Conservation (phyloP, 2,797 vertebrate genomes). For the Telmatherina bonti region DNA sequence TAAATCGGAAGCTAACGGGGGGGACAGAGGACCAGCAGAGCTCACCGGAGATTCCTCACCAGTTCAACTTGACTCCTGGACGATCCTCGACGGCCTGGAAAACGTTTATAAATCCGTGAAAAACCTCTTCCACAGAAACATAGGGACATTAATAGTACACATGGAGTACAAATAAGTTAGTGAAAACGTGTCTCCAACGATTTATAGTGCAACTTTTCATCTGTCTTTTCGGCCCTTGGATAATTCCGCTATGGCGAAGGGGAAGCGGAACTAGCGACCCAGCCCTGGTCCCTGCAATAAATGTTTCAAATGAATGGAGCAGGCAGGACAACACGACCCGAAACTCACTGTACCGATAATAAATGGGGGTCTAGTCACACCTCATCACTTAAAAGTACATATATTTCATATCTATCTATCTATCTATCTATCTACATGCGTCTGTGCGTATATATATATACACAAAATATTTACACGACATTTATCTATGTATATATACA, state of each 20-base stretch:
- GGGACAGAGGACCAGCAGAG: slow-evolving; percentile 41
- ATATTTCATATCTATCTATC: too few species aligned
- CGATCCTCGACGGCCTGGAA: slow-evolving; percentile 39
- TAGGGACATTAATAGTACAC: not conserved
- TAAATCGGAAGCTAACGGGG: slow-evolving; percentile 49
- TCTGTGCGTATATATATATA: too few species aligned
- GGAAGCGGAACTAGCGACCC: slow-evolving; percentile 84
- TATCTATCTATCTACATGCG: too few species aligned
- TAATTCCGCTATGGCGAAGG: slow-evolving; percentile 78
- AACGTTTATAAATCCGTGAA: slow-evolving; percentile 38
- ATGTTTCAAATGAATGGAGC: slow-evolving; percentile 47
- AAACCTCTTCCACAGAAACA: slow-evolving; percentile 32
- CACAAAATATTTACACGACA: too few species aligned
- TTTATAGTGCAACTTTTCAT: slow-evolving; percentile 74
- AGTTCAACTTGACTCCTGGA: slow-evolving; percentile 57
- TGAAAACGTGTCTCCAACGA: slow-evolving; percentile 47
- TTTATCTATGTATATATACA: too few species aligned
- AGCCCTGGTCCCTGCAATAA: slow-evolving; percentile 63
- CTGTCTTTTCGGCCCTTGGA: slow-evolving; percentile 66
- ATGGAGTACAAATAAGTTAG: slow-evolving; percentile 15
- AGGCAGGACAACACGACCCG: not conserved
- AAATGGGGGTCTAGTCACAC: too few species aligned
- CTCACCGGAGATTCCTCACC: slow-evolving; percentile 74
- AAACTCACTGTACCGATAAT: not conserved
- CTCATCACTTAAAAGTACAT: too few species aligned